These are phyloP conservation scores for Agonum fuliginosum DNA, from an alignment of 2,888 invertebrate genomes.

Conservation along the genomic window DNA sequence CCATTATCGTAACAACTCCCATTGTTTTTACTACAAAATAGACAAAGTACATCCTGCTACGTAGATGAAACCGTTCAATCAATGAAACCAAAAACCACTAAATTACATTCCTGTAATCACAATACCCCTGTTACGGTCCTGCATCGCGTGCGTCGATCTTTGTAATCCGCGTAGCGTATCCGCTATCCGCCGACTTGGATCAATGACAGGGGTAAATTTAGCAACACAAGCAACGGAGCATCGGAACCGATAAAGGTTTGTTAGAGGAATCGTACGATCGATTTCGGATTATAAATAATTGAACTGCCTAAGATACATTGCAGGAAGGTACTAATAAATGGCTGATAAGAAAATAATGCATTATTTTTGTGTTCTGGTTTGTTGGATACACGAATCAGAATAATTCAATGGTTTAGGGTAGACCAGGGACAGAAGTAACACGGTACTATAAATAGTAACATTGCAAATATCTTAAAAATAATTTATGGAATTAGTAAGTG, in stretches of 20 bases:
- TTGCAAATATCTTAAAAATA: no score
- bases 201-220: slow-evolving; percentile 51
- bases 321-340: neutral
- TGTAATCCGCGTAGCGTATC: slow-evolving; percentile 52
- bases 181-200: slow-evolving; percentile 43
- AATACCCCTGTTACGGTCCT: neutral
- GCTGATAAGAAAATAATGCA: neutral
- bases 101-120: neutral
- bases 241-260: slow-evolving; percentile 34
- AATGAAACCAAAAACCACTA: neutral
- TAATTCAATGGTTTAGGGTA: no score
- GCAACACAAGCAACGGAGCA: slow-evolving; percentile 48
- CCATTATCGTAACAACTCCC: no score
- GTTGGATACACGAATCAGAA: no score
- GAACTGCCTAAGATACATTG: slow-evolving; percentile 24
- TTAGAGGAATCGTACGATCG: no score
- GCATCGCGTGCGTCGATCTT: slow-evolving; percentile 42
- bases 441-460: no score
- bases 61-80: neutral
- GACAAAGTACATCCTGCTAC: no score
- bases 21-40: neutral
- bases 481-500: no score
- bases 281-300: slow-evolving; percentile 51
- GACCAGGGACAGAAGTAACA: no score
- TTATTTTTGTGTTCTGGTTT: slow-evolving; percentile 11